Evolutionary conservation across 2,888 invertebrate genomes (phyloP).

Genomic region (Lithophane leautieri): DNA sequence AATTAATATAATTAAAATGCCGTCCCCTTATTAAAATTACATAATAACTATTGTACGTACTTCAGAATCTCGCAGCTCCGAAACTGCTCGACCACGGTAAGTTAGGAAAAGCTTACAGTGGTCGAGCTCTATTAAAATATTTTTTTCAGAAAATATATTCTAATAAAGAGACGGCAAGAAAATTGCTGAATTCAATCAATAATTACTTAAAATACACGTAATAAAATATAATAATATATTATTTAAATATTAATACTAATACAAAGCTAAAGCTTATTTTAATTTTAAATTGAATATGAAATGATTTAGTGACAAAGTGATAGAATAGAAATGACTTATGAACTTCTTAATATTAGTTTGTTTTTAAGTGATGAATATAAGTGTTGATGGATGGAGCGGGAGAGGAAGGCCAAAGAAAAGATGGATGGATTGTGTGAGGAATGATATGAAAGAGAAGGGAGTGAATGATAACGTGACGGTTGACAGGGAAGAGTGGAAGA

Average conservation of each 20-base stretch:
- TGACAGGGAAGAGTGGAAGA: too few relatives aligned
- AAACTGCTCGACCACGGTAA: background rate
- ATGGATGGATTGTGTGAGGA: too few relatives aligned
- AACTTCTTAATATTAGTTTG: background rate
- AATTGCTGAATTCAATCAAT: conserved; percentile 44
- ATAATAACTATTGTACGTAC: background rate
- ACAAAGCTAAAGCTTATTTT: conserved; percentile 56
- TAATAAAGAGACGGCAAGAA: conserved; percentile 52
- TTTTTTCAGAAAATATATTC: conserved; percentile 18
- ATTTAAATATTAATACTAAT: conserved; percentile 46
- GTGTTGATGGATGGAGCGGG: too few relatives aligned
- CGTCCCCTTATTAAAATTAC: conserved; percentile 46
- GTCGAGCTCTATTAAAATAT: background rate
- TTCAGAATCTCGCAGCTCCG: conserved; percentile 1
- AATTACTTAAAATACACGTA: conserved; percentile 50
- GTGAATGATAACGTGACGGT: too few relatives aligned
- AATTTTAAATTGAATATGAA: conserved; percentile 33
- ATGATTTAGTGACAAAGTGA: conserved; percentile 37
- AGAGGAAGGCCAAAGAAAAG: too few relatives aligned
- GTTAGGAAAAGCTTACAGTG: too few relatives aligned
- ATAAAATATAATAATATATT: conserved; percentile 43
- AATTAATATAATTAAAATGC: conserved; percentile 39
- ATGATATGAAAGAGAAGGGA: too few relatives aligned
- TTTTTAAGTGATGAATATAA: too few relatives aligned
- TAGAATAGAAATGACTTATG: background rate